Base-by-base conservation (phyloP, 2,888 invertebrate species). In the Poecilus cupreus region DNA sequence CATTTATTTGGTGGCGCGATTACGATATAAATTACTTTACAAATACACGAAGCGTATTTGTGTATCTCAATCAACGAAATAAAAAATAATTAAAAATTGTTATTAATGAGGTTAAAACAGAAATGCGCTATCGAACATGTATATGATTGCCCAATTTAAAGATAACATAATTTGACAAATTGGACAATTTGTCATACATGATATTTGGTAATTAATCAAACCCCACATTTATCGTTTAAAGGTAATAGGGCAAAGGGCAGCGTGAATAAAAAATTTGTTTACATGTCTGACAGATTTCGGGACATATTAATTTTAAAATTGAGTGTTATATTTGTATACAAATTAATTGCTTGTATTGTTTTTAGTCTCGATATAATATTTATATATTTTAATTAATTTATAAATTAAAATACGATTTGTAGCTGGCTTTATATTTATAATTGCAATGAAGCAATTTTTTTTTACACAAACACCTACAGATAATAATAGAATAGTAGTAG, bases 121-220 rank as follows among this genome's bases (percentile, higher is more conserved):
- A 60, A 60, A 26, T 60, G 8, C n/a, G n/a, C 24, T 60, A 26
- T 26, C 26, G 60, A 26, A 60, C 11, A 26, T 26, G 60, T 26
- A 60, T 60, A 60, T 60, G 24, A 22, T 60, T 43, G 43, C 13
- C 3, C 60, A 60, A 60, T 60, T 60, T 60, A 60, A 60, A 60
- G 60, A 60, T 60, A 60, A 60, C 60, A 60, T 60, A 60, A 60
- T 60, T 60, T 60, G 60, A 60, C 60, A 60, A 60, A 60, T 60
- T 60, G 60, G 60, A 60, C 26, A 60, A 60, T 60, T 60, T 26
- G 60, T 60, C 60, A 60, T 60, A 24, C 60, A 60, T 60, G 60
- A 24, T 60, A 60, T 60, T 60, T 60, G 60, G 60, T 60, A 60
- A 60, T 60, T 60, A 60, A 60, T 60, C 60, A 60, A 60, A 26